phyloP scores from a whole-genome alignment of 1,140 invertebrate genomes.

The Lepidurus apus region DNA sequence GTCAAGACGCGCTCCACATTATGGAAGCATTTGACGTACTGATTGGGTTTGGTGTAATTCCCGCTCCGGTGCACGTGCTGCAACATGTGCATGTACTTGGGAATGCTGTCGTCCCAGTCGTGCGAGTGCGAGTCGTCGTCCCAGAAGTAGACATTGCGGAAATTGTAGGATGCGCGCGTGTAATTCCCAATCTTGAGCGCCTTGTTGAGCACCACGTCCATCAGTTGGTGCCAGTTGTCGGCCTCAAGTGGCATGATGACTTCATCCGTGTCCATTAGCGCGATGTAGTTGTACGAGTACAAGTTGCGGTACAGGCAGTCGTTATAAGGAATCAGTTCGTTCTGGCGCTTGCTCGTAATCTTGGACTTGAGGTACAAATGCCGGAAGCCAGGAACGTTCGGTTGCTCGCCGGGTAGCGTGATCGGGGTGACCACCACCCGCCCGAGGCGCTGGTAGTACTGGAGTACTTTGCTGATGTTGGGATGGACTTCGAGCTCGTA shows the following conservation, averaged over 20 bases:
- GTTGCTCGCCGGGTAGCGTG: constrained; percentile 82
- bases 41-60: constrained; percentile 88
- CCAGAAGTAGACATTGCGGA: constrained; percentile 89
- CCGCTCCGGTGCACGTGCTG: constrained; percentile 84
- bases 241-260: constrained; percentile 85
- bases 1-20: constrained; percentile 81
- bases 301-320: constrained; percentile 92
- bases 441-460: constrained; percentile 68
- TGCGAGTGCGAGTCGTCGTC: constrained; percentile 79
- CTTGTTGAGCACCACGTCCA: constrained; percentile 64
- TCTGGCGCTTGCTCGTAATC: constrained; percentile 82
- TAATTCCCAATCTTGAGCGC: constrained; percentile 62
- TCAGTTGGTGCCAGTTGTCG: constrained; percentile 68
- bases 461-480: constrained; percentile 80
- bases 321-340: constrained; percentile 94
- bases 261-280: constrained; percentile 86
- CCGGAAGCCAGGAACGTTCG: constrained; percentile 79
- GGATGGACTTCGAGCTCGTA: constrained; percentile 87
- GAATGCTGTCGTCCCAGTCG: constrained; percentile 74
- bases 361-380: constrained; percentile 84
- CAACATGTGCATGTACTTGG: constrained; percentile 87
- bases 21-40: constrained; percentile 92
- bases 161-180: constrained; percentile 78
- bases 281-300: constrained; percentile 84
- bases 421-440: constrained; percentile 77